A percentile compares a stretch with the other conserved stretches of the same genome.
phyloP scores from a whole-genome alignment of 1,140 invertebrate species.

The Musca vetustissima region DNA sequence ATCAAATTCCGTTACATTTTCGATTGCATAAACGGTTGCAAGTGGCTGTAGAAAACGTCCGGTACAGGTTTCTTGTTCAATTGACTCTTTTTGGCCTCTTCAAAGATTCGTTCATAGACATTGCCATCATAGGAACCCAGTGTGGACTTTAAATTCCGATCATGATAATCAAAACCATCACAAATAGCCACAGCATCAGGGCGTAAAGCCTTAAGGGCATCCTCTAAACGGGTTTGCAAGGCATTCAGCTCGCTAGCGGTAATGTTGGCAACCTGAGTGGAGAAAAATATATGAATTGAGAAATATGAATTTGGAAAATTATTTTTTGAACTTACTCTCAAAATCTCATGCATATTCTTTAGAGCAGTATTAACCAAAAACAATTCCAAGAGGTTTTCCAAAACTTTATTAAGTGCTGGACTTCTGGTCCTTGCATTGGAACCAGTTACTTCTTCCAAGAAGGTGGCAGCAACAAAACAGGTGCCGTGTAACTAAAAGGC shows the following conservation, averaged over 20 bases:
- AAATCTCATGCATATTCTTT: constrained; percentile 73
- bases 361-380: constrained; percentile 77
- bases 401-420: constrained; percentile 61
- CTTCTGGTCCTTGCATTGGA: constrained; percentile 49
- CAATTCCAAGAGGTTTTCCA: constrained; percentile 72
- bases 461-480: constrained; percentile 68
- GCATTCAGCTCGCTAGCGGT: constrained; percentile 62
- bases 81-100: constrained; percentile 79
- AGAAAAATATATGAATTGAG: too few species aligned
- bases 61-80: constrained; percentile 79
- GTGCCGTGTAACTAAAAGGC: constrained; percentile 66
- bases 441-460: constrained; percentile 60
- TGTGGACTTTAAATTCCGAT: constrained; percentile 77
- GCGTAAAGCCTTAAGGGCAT: constrained; percentile 67
- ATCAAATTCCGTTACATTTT: constrained; percentile 61
- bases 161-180: constrained; percentile 81
- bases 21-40: constrained; percentile 75
- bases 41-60: constrained; percentile 68
- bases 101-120: constrained; percentile 85
- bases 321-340: constrained; percentile 74
- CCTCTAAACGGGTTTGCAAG: constrained; percentile 67
- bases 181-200: constrained; percentile 84
- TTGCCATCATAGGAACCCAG: constrained; percentile 88
- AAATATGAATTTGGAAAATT: too few species aligned
- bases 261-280: constrained; percentile 67